Conservation (phyloP, 2,888 invertebrate genomes). For the Elysia crispata region DNA sequence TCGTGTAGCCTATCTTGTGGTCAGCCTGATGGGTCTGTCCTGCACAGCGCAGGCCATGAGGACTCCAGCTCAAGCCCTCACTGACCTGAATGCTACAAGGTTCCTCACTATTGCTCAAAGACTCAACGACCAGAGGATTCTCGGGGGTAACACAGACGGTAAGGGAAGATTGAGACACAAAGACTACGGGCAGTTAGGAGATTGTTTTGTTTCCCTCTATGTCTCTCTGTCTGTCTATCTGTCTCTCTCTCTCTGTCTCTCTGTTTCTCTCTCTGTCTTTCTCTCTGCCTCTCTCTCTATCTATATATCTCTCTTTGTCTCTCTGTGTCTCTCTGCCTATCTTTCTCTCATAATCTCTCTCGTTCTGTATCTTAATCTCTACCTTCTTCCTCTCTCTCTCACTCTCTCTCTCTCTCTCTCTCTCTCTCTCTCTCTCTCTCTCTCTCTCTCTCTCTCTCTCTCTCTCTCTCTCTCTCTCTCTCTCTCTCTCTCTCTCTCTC, state of each 20-base stretch:
- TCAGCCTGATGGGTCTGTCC: neutral
- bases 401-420: no score
- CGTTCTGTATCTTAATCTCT: no score
- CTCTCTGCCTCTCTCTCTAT: no score
- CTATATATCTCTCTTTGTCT: no score
- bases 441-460: no score
- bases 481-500: neutral
- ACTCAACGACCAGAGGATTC: slow-evolving; percentile 11
- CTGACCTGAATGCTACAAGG: neutral
- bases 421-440: no score
- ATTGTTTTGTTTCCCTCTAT: no score
- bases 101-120: slow-evolving; percentile 2
- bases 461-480: no score
- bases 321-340: no score
- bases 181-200: neutral
- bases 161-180: neutral
- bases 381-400: no score
- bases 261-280: neutral
- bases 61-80: neutral
- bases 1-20: neutral
- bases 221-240: no score
- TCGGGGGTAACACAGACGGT: slow-evolving; percentile 10
- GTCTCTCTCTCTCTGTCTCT: neutral
- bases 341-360: no score
- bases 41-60: neutral